Base-by-base conservation (phyloP, 2,113 vertebrate genomes). In the Sisor rabdophorus region DNA sequence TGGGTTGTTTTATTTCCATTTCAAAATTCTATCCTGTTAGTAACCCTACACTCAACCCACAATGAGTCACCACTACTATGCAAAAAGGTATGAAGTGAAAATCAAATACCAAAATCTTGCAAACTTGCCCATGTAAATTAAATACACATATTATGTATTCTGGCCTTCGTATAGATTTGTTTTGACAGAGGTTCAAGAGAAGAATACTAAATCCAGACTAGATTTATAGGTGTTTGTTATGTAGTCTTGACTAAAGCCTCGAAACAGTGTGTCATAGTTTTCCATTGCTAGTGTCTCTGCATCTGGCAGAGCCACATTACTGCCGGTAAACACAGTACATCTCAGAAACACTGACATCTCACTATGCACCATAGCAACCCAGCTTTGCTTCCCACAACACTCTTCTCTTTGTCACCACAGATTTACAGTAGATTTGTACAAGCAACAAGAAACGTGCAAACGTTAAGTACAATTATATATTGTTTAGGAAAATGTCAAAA, bases 11-110 rank as follows among this genome's bases (percentile, higher is more conserved):
- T 78, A 75, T 77, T 86, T 85, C 59, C 70, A 81, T 83, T 88
- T 79, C 47, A 87, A 83, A 81, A 80, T 65, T 77, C 85, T 76
- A 87, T 84, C 82, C 81, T 60, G n/a, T 64, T 70, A 71, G 63
- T 59, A 76, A 82, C 61, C 58, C 48, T 60, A 72, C 61, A 64
- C 48, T 55, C 17, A 40, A 75, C 26, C 47, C 70, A 69, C 58
- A 72, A 61, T 73, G 77, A 76, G 28, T 75, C 55, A 48, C 69
- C 44, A 54, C 65, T 69, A 20, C 76, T 76, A 48, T 68, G 40
- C n/a, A n/a, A 55, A n/a, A 73, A 63, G 69, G 48, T 67, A 77
- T 76, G n/a, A 12, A 47, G 54, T 32, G 4, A 26, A 72, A 71
- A 63, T 48, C 53, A 52, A 73, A 80, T 50, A 54, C 16, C 64